Conservation (phyloP, 2,113 vertebrate species). For the Pelobates fuscus region DNA sequence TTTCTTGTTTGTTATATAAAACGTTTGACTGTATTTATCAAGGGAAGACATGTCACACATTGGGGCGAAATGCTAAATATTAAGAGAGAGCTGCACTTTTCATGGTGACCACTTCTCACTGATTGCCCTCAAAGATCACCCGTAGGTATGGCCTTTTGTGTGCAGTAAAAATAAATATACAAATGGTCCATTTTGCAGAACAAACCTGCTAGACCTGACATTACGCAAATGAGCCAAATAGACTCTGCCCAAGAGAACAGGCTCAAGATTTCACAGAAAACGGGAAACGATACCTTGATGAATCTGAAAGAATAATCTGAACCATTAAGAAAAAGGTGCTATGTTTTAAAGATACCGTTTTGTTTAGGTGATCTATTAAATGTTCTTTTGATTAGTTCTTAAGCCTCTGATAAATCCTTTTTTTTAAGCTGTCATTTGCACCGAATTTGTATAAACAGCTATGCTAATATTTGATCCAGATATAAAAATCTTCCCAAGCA, state of each 20-base stretch:
- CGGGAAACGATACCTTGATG: background rate
- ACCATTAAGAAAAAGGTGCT: background rate
- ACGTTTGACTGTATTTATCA: too few relatives aligned
- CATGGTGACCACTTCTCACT: too few relatives aligned
- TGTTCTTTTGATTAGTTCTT: background rate
- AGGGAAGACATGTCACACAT: too few relatives aligned
- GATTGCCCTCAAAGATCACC: too few relatives aligned
- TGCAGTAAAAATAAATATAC: too few relatives aligned
- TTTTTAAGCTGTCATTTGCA: background rate
- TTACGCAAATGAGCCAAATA: background rate
- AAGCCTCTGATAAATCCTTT: conserved; percentile 20
- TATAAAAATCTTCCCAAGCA: conserved; percentile 25
- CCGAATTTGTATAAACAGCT: conserved; percentile 9
- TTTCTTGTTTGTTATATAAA: too few relatives aligned
- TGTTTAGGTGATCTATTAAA: background rate
- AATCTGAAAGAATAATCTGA: background rate
- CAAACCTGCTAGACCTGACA: too few relatives aligned
- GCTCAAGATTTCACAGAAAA: background rate
- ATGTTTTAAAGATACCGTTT: background rate
- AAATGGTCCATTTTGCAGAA: too few relatives aligned
- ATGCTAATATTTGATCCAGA: conserved; percentile 24
- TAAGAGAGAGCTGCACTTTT: too few relatives aligned
- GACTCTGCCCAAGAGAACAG: background rate
- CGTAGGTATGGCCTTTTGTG: too few relatives aligned
- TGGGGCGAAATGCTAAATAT: too few relatives aligned